Evolutionary conservation across 2,113 vertebrate species (phyloP).

Genomic region (Austrofundulus limnaeus): DNA sequence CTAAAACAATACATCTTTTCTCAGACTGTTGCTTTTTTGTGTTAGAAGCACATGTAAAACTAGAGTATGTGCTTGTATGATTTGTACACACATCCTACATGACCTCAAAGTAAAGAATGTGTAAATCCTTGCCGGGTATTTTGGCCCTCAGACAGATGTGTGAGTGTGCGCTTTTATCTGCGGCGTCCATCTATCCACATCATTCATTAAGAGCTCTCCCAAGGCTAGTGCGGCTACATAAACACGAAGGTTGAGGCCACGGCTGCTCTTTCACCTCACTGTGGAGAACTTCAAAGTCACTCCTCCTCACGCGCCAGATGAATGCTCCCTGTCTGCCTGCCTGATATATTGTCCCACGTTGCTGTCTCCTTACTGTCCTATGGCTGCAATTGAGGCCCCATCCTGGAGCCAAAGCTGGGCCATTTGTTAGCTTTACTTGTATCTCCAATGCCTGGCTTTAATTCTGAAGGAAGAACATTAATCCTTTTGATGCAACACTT

Average conservation of each 20-base stretch:
- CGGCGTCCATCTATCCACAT: conserved; percentile 69
- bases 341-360: conserved; percentile 72
- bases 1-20: background rate
- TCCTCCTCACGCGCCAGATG: conserved; percentile 65
- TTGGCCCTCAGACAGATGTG: conserved; percentile 52
- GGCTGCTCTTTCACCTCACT: conserved; percentile 76
- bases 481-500: conserved; percentile 76
- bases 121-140: conserved; percentile 48
- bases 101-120: conserved; percentile 28
- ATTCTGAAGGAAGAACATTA: conserved; percentile 70
- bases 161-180: conserved; percentile 57
- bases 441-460: conserved; percentile 65
- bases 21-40: conserved; percentile 13
- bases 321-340: conserved; percentile 67
- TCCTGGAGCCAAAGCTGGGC: conserved; percentile 52
- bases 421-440: conserved; percentile 75
- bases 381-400: conserved; percentile 57
- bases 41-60: conserved; percentile 17
- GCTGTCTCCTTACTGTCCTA: conserved; percentile 61
- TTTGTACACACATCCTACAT: conserved; percentile 25
- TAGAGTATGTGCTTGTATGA: conserved; percentile 7
- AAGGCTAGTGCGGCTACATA: conserved; percentile 69
- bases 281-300: conserved; percentile 78
- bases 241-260: conserved; percentile 76
- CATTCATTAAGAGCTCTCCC: conserved; percentile 75